Conservation (phyloP, 2,888 invertebrate species). For the Eledone cirrhosa region DNA sequence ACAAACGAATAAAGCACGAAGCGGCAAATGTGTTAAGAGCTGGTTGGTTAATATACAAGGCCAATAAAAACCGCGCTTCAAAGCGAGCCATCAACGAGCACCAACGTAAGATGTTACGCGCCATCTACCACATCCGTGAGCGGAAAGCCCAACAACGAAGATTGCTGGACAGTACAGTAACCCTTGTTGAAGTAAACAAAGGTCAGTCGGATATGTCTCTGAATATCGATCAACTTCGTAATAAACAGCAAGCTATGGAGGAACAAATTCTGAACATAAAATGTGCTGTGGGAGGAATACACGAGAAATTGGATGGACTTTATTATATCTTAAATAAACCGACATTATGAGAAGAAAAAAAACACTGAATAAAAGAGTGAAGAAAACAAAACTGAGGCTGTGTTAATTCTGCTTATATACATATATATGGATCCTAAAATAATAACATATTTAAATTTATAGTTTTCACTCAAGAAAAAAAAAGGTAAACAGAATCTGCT, state of each 20-base stretch:
- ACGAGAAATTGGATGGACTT: conserved; percentile 4
- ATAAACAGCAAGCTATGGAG: conserved; percentile 45
- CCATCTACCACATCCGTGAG: conserved; percentile 63
- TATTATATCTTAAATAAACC: conserved; percentile 19
- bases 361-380: too few species aligned
- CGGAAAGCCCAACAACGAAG: conserved; percentile 63
- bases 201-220: conserved; percentile 45
- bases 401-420: too few species aligned
- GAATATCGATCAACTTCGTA: conserved; percentile 39
- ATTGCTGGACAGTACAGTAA: conserved; percentile 55
- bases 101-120: conserved; percentile 60
- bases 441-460: too few species aligned
- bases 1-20: conserved; percentile 58
- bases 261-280: conserved; percentile 37
- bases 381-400: too few species aligned
- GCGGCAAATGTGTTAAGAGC: conserved; percentile 63
- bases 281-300: not conserved
- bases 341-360: too few species aligned
- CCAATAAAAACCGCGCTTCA: conserved; percentile 41
- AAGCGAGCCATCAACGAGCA: conserved; percentile 44
- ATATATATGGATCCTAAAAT: too few species aligned
- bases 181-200: conserved; percentile 56
- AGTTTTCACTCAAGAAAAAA: too few species aligned
- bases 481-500: too few species aligned
- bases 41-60: conserved; percentile 63